Evolutionary conservation across 2,888 invertebrate genomes (phyloP).

Genomic region (Meta bourneti): DNA sequence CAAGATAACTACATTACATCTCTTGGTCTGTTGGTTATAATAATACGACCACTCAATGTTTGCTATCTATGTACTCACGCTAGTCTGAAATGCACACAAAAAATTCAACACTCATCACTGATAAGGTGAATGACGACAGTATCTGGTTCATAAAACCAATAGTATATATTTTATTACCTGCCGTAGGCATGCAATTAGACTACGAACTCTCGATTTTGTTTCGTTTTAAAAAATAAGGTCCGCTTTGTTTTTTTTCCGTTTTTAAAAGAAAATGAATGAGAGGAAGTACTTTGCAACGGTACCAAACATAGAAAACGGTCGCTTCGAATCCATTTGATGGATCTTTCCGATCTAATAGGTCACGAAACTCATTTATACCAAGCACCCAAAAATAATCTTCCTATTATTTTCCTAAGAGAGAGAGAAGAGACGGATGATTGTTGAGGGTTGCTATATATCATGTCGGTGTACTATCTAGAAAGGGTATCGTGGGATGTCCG

Average conservation of each 20-base stretch:
- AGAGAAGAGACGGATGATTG: not conserved
- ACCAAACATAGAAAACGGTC: not conserved
- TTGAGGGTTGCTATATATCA: not conserved
- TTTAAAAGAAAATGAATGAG: not conserved
- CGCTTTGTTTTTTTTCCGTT: not conserved
- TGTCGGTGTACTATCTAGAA: not conserved
- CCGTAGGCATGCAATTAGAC: not conserved
- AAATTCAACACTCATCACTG: too few species aligned
- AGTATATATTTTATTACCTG: not conserved
- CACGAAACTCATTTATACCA: not conserved
- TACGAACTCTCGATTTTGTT: not conserved
- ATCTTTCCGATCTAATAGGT: not conserved
- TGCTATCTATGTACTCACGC: too few species aligned
- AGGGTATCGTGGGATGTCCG: not conserved
- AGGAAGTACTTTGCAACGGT: too few species aligned
- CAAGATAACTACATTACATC: too few species aligned
- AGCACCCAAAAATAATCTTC: not conserved
- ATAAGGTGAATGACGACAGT: too few species aligned
- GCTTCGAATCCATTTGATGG: not conserved
- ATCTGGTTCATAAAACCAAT: too few species aligned
- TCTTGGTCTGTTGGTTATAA: too few species aligned
- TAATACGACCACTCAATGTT: too few species aligned
- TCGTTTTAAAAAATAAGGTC: not conserved
- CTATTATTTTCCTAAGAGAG: not conserved
- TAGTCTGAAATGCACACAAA: too few species aligned